These are phyloP conservation scores for Mizuhopecten yessoensis DNA, from an alignment of 1,140 invertebrate genomes.

Conservation along the genomic window DNA sequence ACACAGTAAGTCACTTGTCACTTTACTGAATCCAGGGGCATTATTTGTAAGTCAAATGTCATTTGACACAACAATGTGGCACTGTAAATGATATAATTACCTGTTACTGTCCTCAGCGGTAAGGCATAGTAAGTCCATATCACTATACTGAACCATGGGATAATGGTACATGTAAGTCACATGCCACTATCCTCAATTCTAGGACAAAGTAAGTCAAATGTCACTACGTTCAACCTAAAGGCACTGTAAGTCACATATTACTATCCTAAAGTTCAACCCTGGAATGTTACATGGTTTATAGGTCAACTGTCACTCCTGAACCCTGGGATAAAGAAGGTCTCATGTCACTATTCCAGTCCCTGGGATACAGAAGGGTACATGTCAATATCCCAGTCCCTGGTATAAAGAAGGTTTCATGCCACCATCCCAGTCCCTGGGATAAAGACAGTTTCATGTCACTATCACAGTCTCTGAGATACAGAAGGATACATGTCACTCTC, in stretches of 20 bases:
- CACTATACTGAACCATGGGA: not conserved
- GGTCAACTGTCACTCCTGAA: no score
- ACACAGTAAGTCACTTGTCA: not conserved
- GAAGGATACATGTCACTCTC: not conserved
- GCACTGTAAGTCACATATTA: not conserved
- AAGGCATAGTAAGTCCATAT: not conserved
- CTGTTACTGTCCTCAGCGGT: not conserved
- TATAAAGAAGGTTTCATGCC: not conserved
- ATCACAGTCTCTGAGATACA: not conserved
- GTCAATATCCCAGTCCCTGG: not conserved
- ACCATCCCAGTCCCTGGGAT: not conserved
- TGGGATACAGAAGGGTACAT: not conserved
- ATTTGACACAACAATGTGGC: not conserved
- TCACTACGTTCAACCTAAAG: not conserved
- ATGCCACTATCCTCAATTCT: not conserved
- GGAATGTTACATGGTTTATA: no score
- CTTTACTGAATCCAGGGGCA: not conserved
- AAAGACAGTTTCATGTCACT: not conserved
- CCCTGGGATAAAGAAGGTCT: not conserved
- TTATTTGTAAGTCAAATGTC: not conserved
- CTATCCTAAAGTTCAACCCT: not conserved
- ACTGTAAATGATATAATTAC: no score
- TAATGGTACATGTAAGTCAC: not conserved
- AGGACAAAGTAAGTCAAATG: not conserved
- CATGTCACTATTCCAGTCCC: not conserved